A percentile compares a stretch with the other conserved stretches of the same genome.
Evolutionary conservation across 2,888 invertebrate species (phyloP).

Genomic region (Cosmia trapezina): DNA sequence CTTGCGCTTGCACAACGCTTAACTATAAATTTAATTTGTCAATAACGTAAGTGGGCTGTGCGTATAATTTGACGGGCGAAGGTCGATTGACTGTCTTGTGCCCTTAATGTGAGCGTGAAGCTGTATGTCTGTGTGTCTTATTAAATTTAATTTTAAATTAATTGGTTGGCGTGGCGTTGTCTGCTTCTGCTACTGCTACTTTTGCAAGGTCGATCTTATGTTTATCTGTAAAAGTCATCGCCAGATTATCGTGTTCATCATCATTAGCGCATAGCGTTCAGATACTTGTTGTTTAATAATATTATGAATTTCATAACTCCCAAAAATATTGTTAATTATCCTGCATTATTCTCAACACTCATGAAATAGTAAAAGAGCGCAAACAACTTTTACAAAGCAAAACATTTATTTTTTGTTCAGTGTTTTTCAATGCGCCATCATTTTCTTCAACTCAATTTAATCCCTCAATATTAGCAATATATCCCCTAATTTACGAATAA

Average conservation of each 20-base stretch:
- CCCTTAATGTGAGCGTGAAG: conserved; percentile 52
- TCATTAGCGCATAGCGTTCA: background rate
- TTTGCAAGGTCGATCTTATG: conserved; percentile 8
- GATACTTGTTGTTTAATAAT: too few species aligned
- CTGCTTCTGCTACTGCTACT: conserved; percentile 22
- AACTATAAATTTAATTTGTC: conserved; percentile 73
- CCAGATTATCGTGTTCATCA: conserved; percentile 1
- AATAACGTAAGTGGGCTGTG: conserved; percentile 70
- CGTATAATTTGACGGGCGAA: conserved; percentile 69
- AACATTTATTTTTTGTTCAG: background rate
- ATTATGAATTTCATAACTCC: too few species aligned
- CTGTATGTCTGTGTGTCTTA: conserved; percentile 38
- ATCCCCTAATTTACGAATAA: too few species aligned
- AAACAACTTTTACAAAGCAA: background rate
- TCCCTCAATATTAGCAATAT: background rate
- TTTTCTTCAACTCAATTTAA: background rate
- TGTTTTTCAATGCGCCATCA: background rate
- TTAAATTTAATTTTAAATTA: conserved; percentile 37
- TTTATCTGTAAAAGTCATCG: conserved; percentile 12
- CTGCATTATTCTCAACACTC: background rate
- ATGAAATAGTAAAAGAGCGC: background rate
- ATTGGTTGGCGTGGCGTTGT: conserved; percentile 25
- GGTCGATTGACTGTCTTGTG: conserved; percentile 65
- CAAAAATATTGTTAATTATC: too few species aligned
- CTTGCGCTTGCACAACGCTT: conserved; percentile 54